Conservation (phyloP, 2,888 invertebrate genomes). For the Phoronis australis region DNA sequence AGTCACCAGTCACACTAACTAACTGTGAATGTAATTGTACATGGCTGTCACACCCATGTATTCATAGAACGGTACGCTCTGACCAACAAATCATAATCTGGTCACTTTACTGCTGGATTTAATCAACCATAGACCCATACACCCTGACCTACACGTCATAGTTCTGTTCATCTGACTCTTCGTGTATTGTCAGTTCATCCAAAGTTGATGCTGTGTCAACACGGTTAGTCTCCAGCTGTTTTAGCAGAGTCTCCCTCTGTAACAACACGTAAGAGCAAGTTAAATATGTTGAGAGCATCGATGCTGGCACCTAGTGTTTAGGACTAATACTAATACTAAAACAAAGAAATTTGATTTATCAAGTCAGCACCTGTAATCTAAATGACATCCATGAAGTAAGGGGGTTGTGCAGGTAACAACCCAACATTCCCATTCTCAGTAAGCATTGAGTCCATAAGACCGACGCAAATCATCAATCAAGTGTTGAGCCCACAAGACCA, state of each 20-base stretch:
- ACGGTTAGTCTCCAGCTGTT: conserved; percentile 78
- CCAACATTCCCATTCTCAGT: no score
- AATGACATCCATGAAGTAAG: no score
- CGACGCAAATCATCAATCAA: no score
- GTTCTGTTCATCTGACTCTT: conserved; percentile 56
- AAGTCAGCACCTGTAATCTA: no score
- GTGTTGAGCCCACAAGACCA: no score
- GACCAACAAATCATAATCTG: background rate
- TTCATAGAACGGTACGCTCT: background rate
- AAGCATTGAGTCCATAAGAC: no score
- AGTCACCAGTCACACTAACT: no score
- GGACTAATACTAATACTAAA: no score
- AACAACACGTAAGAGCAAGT: conserved; percentile 14
- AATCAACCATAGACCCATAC: no score
- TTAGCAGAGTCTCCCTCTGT: conserved; percentile 69
- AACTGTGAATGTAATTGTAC: no score
- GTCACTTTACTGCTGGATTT: background rate
- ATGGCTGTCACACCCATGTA: background rate
- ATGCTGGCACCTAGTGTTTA: no score
- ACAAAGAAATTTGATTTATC: background rate
- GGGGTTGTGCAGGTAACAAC: no score
- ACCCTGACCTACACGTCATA: conserved; percentile 55
- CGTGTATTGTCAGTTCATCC: conserved; percentile 55
- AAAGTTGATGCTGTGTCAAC: conserved; percentile 71
- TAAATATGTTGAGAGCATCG: background rate